Base-by-base conservation (phyloP, 2,888 invertebrate species). In the Athalia circularis region DNA sequence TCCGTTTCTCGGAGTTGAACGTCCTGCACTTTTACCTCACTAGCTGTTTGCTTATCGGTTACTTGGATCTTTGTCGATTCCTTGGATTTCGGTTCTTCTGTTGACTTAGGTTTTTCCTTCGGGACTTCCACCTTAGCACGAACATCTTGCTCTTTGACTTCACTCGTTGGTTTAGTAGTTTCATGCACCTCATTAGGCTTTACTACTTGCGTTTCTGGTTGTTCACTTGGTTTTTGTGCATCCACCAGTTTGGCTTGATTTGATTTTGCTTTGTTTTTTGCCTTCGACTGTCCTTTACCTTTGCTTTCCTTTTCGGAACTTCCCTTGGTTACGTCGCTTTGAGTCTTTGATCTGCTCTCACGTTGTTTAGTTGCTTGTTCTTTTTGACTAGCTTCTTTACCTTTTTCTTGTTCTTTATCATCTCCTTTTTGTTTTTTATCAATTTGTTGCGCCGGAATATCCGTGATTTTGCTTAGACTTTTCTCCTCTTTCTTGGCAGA, bases 1-100 rank as follows among this genome's bases (percentile, higher is more conserved):
- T 65, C 81, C 85, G 57, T 15, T 65, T 29, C 67, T 64, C 79
- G 72, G 48, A 70, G 8, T 77, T 65, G 47, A 54, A 64, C 8
- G 45, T 79, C 79, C 15, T 15, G 61, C n/a, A 15, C 9, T 45
- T 67, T 59, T 9, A 57, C 43, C 45, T 15, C 59, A 9, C 7
- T 43, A 65, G 43, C 47, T 13, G 77, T 29, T 29, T 29, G 15
- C 65, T 65, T 67, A 5, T 48, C 47, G n/a, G 45, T 11, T 15
- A 67, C 77, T 64, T 77, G 54, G 54, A 48, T 43, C 15, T 67
- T n/a, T 3, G 80, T 29, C 4, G 80, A 77, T 77, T 83, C 79
- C 45, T 82, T 83, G 5, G 80, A 54, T 48, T 83, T 83, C 47
- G 77, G 76, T 81, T 83, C 82, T n/a, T 52, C 78, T 68, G 82